A percentile compares a stretch with the other conserved stretches of the same genome.
Conservation (phyloP, 1,140 invertebrate genomes). For the Acromyrmex heyeri region DNA sequence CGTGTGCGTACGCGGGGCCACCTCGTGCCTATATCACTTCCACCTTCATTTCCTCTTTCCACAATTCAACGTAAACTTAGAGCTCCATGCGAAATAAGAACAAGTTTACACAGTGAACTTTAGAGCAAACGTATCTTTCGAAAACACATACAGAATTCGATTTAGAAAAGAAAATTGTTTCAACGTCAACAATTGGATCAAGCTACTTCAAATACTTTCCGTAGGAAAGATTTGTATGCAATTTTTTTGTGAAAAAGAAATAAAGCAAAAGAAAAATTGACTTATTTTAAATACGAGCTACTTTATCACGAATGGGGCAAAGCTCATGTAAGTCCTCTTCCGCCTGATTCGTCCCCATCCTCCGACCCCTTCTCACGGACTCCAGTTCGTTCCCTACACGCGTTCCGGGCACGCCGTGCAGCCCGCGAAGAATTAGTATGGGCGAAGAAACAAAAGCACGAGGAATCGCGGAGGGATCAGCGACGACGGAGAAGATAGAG, state of each 20-base stretch:
- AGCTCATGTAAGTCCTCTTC: conserved; percentile 58
- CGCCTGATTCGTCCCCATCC: conserved; percentile 29
- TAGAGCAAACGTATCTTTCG: background rate
- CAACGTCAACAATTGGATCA: background rate
- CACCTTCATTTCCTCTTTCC: background rate
- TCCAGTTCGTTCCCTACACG: conserved; percentile 66
- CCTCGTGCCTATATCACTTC: background rate
- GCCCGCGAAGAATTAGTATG: conserved; percentile 85
- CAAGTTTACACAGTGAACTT: background rate
- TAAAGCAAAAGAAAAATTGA: background rate
- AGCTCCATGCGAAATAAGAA: background rate
- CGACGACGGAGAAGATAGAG: conserved; percentile 69
- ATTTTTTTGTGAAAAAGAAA: background rate
- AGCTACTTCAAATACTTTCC: background rate
- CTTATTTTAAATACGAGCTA: background rate
- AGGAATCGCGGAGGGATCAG: conserved; percentile 67
- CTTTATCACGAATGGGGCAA: conserved; percentile 29
- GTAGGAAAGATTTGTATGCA: background rate
- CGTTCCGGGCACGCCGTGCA: conserved; percentile 75
- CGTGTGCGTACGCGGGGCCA: conserved; percentile 33
- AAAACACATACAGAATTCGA: background rate
- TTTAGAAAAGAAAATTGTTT: background rate
- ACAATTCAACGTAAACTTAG: background rate
- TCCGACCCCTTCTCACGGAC: conserved; percentile 30
- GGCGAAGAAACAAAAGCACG: conserved; percentile 84